Conservation (phyloP, 2,797 vertebrate species). For the Crenichthys baileyi region DNA sequence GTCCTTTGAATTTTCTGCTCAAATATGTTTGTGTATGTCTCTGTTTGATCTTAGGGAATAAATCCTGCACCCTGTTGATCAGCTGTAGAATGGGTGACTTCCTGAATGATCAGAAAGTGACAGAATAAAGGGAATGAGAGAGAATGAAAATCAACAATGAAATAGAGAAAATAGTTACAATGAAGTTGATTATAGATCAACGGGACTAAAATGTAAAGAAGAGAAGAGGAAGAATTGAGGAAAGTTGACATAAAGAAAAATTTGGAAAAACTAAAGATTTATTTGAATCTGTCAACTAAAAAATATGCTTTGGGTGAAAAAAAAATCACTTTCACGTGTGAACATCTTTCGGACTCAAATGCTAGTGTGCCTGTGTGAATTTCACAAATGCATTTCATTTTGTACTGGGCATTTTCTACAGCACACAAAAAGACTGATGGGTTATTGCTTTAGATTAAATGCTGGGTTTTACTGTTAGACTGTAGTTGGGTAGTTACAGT, state of each 20-base stretch:
- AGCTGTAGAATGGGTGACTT: constrained; percentile 15
- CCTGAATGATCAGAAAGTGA: constrained; percentile 10
- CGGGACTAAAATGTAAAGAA: constrained; percentile 7
- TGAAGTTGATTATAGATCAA: constrained; percentile 47
- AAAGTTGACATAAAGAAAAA: neutral
- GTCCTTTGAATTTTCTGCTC: constrained; percentile 27
- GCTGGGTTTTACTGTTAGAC: too few relatives aligned
- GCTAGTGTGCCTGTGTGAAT: neutral
- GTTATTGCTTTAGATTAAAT: neutral
- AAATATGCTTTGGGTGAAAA: neutral
- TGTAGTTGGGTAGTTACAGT: neutral
- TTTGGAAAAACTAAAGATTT: neutral
- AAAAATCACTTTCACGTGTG: neutral
- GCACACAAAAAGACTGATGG: neutral
- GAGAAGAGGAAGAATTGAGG: constrained; percentile 12
- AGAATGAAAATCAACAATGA: constrained; percentile 22
- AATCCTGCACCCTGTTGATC: constrained; percentile 30
- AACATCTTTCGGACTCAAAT: neutral
- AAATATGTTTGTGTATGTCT: constrained; percentile 40
- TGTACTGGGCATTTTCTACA: neutral
- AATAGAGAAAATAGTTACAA: neutral
- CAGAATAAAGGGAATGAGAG: constrained; percentile 4
- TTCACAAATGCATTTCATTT: neutral
- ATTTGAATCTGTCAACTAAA: neutral
- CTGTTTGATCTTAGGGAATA: constrained; percentile 41